Base-by-base conservation (phyloP, 2,113 vertebrate species). In the Heterotis niloticus region DNA sequence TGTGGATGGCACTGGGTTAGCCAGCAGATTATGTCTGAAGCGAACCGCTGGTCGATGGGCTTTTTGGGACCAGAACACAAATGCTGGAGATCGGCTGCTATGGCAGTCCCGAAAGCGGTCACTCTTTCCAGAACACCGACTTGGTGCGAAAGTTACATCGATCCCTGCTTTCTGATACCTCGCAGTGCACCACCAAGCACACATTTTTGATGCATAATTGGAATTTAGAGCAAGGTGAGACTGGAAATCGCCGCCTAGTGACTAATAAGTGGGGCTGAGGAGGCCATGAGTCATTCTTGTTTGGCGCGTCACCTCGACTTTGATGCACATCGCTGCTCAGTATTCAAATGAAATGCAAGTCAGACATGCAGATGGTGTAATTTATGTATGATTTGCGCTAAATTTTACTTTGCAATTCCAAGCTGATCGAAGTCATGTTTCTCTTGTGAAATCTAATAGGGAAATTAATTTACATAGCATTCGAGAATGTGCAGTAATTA, bases 381-480 rank as follows among this genome's bases (percentile, higher is more conserved):
- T 81, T 81, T 76, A 69, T 78, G 64, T 74, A 72, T 77, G 66
- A 76, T 80, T 67, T 81, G 3, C 72, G 51, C 44, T 57, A 74
- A 64, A 65, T 34, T 14, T 29, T 78, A 82, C 70, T 82, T 77
- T 66, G 64, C 80, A 82, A 79, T 81, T 71, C 75, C 74, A 73
- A 80, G 64, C 71, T 78, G 64, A 71, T 76, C 76, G 64, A 71
- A 74, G 80, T 79, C 75, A 34, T 75, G 80, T 76, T 84, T 79
- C 65, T 64, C 83, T 78, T 81, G 72, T 81, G 29, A 84, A 79
- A 77, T 60, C 56, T 72, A 81, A 81, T 84, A 82, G 82, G 80
- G 80, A 79, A 78, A 82, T 80, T 78, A 78, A 75, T 81, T 81
- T 59, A 62, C 67, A 75, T n/a, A 74, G 26, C 60, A 57, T 51